A percentile compares a stretch with the other conserved stretches of the same genome.
These are phyloP conservation scores for Myripristis jacobus DNA, from an alignment of 2,797 vertebrate genomes.

Conservation along the genomic window DNA sequence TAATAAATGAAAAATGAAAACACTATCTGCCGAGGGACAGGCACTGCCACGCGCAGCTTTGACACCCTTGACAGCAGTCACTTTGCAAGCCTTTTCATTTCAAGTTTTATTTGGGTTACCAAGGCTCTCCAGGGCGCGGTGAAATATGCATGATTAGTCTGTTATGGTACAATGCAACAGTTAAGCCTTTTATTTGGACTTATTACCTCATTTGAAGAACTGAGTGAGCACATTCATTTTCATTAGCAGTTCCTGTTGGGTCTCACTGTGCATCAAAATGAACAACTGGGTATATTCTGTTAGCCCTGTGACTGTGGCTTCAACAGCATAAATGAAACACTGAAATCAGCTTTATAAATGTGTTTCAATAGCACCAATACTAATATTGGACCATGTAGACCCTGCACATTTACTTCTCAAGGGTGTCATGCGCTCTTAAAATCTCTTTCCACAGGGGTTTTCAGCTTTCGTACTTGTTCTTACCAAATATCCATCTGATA, in stretches of 20 bases:
- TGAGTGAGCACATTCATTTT: slow-evolving; percentile 45
- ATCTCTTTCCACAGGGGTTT: no score
- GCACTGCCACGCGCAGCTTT: neutral
- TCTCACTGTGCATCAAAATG: slow-evolving; percentile 19
- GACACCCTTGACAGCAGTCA: slow-evolving; percentile 24
- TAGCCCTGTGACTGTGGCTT: slow-evolving; percentile 8
- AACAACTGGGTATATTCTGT: slow-evolving; percentile 9
- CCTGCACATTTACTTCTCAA: no score
- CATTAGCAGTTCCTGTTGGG: slow-evolving; percentile 37
- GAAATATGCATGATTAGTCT: slow-evolving; percentile 64
- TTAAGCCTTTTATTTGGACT: slow-evolving; percentile 37
- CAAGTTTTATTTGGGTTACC: slow-evolving; percentile 62
- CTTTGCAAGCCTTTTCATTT: slow-evolving; percentile 35
- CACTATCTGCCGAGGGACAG: neutral
- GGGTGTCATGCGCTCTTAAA: no score
- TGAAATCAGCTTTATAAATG: no score
- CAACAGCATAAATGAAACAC: slow-evolving; percentile 32
- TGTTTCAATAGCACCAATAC: no score
- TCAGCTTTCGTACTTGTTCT: no score
- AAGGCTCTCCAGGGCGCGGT: slow-evolving; percentile 49
- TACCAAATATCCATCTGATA: slow-evolving; percentile 25
- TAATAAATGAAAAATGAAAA: neutral
- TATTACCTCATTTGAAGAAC: slow-evolving; percentile 15
- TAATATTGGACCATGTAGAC: no score
- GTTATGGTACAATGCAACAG: slow-evolving; percentile 44